Evolutionary conservation across 2,113 vertebrate species (phyloP).

Genomic region (Pseudopipra pipra): DNA sequence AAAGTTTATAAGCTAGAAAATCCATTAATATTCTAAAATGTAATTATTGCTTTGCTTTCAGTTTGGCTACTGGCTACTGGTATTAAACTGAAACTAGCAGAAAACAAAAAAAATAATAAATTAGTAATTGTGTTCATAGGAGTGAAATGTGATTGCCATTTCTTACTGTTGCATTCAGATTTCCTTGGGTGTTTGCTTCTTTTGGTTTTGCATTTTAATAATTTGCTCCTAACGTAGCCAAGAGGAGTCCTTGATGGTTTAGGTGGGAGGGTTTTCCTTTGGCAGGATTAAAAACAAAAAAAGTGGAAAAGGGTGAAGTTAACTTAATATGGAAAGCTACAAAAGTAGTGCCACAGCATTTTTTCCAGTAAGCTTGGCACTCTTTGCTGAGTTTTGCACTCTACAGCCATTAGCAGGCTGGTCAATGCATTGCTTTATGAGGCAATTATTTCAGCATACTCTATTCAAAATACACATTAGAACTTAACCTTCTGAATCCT

Average conservation of each 20-base stretch:
- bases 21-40: background rate
- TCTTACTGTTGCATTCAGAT: background rate
- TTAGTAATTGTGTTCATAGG: background rate
- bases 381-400: constrained; percentile 89
- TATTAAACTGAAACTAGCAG: background rate
- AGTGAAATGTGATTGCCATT: background rate
- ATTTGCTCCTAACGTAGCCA: background rate
- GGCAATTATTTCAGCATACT: constrained; percentile 90
- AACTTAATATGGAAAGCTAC: constrained; percentile 64
- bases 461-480: constrained; percentile 93
- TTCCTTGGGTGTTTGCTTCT: background rate
- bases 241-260: background rate
- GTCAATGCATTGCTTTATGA: constrained; percentile 91
- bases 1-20: background rate
- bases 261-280: background rate
- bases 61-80: background rate
- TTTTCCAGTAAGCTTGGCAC: constrained; percentile 84
- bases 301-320: constrained; percentile 52
- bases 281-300: background rate
- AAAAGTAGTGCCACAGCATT: constrained; percentile 80
- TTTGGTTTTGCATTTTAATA: background rate
- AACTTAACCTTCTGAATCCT: constrained; percentile 94
- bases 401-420: constrained; percentile 83
- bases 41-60: background rate
- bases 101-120: background rate